Base-by-base conservation (phyloP, 1,140 invertebrate genomes). In the Matsumurasca onukii region DNA sequence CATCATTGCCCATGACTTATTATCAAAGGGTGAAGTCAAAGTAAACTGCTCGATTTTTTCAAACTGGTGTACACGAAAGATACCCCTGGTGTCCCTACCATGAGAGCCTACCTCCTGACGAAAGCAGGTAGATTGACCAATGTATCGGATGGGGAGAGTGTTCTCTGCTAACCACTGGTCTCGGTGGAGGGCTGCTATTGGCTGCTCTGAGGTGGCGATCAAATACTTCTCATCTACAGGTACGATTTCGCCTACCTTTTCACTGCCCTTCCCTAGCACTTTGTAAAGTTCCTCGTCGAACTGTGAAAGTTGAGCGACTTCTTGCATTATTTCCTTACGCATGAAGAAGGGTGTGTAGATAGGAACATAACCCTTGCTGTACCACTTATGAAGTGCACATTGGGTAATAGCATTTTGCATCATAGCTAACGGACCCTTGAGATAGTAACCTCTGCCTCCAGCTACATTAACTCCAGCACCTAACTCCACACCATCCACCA, bases 211-310 rank as follows among this genome's bases (percentile, higher is more conserved):
- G 13, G 98, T 99, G 13, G 98, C 98, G 76, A 99, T 99, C 49
- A 99, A 82, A 82, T 99, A 99, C 79, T 99, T 99, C 80, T 99
- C 98, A 77, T 99, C 97, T 0, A 88, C 79, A 29, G 84, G 82
- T 49, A 84, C 82, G 34, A 94, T 91, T 12, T 94, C 93, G 17
- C 82, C 83, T 3, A 78, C 77, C 70, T 92, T 91, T 77, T 98
- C 96, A 70, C 91, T 93, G 13, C 94, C 90, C 82, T 99, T 99
- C 25, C 96, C 95, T 31, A 96, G 13, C 64, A 98, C 96, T 83
- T 99, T 99, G 79, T 99, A 99, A 0, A 99, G 82, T 83, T 99
- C 98, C 75, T 99, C 98, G 79, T 99, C 98, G 82, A 99, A 99
- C 81, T 99, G 98, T 27, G 94, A 97, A 3, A 99, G 82, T 79